Conservation (phyloP, 2,888 invertebrate genomes). For the Drosophila recens region DNA sequence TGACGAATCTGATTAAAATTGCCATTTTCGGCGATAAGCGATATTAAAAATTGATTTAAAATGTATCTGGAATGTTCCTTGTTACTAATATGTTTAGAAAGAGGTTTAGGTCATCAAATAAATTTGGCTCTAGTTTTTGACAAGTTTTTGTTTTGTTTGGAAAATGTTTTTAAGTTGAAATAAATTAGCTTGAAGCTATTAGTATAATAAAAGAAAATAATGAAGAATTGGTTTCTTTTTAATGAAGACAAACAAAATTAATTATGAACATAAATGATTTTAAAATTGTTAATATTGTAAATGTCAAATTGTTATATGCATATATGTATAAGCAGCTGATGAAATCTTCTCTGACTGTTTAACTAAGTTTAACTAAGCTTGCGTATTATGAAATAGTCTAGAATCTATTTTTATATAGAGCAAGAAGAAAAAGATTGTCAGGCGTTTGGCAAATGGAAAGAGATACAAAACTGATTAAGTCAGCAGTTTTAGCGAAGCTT, state of each 20-base stretch:
- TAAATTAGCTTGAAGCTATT: no score
- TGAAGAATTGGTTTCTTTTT: not conserved
- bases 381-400: no score
- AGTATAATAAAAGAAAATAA: not conserved
- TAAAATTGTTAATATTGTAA: not conserved
- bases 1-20: slow-evolving; percentile 9
- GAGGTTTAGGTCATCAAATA: not conserved
- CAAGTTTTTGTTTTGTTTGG: no score
- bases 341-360: no score
- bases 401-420: not conserved
- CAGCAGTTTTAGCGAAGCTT: slow-evolving; percentile 3
- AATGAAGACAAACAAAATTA: no score
- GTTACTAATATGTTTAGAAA: not conserved
- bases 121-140: not conserved
- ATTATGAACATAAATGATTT: no score
- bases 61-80: not conserved
- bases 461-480: no score
- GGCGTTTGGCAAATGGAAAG: no score
- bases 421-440: not conserved
- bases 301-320: not conserved
- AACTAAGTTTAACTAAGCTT: no score
- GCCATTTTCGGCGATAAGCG: not conserved
- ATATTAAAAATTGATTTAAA: not conserved
- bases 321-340: no score
- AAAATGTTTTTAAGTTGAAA: no score